These are phyloP conservation scores for Rhabdophis nuchalis DNA, from an alignment of 2,797 vertebrate genomes.

Conservation along the genomic window DNA sequence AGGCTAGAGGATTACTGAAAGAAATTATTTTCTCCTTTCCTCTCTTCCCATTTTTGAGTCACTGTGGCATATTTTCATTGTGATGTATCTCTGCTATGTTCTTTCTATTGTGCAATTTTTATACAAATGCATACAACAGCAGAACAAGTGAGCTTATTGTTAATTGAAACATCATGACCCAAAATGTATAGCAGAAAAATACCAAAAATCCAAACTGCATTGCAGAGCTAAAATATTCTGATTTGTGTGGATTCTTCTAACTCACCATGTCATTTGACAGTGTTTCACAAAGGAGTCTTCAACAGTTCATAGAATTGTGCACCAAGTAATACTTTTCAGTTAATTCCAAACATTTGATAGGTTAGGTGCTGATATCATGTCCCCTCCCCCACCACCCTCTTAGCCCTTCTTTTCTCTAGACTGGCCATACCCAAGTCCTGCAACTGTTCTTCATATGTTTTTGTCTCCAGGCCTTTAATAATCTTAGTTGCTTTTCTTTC, in stretches of 20 bases:
- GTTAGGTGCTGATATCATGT: not conserved
- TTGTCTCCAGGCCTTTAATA: too few relatives aligned
- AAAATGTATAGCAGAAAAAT: conserved; percentile 13
- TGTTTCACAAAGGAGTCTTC: not conserved
- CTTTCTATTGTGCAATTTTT: conserved; percentile 16
- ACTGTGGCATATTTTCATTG: not conserved
- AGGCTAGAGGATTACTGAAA: not conserved
- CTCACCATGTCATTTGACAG: not conserved
- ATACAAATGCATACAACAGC: not conserved
- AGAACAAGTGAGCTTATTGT: conserved; percentile 18
- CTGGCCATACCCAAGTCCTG: too few relatives aligned
- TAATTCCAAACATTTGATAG: not conserved
- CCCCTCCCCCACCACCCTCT: too few relatives aligned
- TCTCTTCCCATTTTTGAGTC: not conserved
- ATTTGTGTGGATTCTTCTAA: not conserved
- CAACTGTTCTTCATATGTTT: too few relatives aligned
- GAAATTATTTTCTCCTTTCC: not conserved
- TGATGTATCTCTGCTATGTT: not conserved
- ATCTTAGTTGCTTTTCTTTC: too few relatives aligned
- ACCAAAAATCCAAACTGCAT: not conserved
- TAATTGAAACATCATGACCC: not conserved
- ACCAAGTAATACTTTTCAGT: not conserved
- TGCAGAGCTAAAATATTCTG: not conserved
- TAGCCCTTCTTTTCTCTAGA: too few relatives aligned
- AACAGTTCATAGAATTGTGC: not conserved